phyloP scores from a whole-genome alignment of 2,888 invertebrate species.

The Microctonus hyperodae region DNA sequence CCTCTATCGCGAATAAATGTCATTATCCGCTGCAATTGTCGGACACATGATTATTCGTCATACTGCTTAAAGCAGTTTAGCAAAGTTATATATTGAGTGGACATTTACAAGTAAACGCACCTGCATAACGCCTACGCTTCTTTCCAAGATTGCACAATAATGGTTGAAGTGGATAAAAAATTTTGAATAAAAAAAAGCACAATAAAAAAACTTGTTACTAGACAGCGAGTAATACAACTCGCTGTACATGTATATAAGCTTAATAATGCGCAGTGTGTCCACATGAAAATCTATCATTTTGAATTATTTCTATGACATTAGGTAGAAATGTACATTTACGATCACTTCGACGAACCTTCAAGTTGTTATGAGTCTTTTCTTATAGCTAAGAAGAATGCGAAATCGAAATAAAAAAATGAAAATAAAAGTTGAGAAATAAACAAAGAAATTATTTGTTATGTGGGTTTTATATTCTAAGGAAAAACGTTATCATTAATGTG shows the following conservation, averaged over 20 bases:
- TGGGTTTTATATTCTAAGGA: not conserved
- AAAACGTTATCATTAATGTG: constrained; percentile 8
- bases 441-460: not conserved
- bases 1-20: not conserved
- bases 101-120: constrained; percentile 12
- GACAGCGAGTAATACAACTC: not conserved
- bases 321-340: not conserved
- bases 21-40: not conserved
- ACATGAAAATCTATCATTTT: constrained; percentile 20
- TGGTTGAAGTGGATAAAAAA: constrained; percentile 11
- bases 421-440: not conserved
- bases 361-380: constrained; percentile 16
- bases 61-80: not conserved
- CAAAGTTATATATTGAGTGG: not conserved
- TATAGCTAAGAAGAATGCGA: not conserved
- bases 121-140: constrained; percentile 28
- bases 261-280: constrained; percentile 9
- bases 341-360: not conserved
- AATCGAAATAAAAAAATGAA: not conserved
- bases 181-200: constrained; percentile 10
- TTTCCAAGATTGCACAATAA: constrained; percentile 9
- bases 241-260: not conserved
- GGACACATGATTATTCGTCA: not conserved
- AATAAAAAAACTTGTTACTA: not conserved
- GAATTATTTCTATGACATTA: constrained; percentile 6